phyloP scores from a whole-genome alignment of 2,113 vertebrate species.

The Phycodurus eques region DNA sequence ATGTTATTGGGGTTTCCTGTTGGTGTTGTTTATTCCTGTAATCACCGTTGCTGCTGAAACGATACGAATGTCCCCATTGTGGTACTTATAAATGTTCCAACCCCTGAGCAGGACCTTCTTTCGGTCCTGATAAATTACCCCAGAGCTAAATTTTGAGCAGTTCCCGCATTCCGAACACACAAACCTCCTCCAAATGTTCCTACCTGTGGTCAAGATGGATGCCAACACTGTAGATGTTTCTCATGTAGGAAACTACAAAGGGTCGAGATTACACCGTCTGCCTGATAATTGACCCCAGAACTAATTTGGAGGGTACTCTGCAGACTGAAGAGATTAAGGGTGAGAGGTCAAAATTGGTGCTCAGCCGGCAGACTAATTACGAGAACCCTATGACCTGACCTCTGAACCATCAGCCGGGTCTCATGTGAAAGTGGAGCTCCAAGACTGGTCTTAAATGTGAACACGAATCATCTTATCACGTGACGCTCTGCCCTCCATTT shows the following conservation, averaged over 20 bases:
- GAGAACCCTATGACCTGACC: constrained; percentile 65
- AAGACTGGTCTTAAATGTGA: not conserved
- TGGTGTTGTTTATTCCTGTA: too few relatives aligned
- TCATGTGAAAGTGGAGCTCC: constrained; percentile 35
- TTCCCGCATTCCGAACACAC: not conserved
- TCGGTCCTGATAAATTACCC: not conserved
- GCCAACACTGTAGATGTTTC: too few relatives aligned
- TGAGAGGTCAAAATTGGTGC: constrained; percentile 65
- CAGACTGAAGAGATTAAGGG: not conserved
- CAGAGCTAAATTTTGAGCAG: not conserved
- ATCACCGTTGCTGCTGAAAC: too few relatives aligned
- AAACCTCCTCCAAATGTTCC: not conserved
- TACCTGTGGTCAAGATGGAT: not conserved
- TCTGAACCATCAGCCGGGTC: constrained; percentile 52
- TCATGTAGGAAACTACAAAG: not conserved
- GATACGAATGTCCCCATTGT: too few relatives aligned
- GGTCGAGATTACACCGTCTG: not conserved
- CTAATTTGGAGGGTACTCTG: not conserved
- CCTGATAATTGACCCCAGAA: not conserved
- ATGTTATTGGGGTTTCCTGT: too few relatives aligned
- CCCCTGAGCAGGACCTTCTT: not conserved
- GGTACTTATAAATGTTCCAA: too few relatives aligned
- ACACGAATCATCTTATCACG: not conserved
- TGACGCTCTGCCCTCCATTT: not conserved
- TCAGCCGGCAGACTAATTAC: constrained; percentile 59